A percentile compares a stretch with the other conserved stretches of the same genome.
Evolutionary conservation across 2,797 vertebrate genomes (phyloP).

Genomic region (Geotrypetes seraphini): DNA sequence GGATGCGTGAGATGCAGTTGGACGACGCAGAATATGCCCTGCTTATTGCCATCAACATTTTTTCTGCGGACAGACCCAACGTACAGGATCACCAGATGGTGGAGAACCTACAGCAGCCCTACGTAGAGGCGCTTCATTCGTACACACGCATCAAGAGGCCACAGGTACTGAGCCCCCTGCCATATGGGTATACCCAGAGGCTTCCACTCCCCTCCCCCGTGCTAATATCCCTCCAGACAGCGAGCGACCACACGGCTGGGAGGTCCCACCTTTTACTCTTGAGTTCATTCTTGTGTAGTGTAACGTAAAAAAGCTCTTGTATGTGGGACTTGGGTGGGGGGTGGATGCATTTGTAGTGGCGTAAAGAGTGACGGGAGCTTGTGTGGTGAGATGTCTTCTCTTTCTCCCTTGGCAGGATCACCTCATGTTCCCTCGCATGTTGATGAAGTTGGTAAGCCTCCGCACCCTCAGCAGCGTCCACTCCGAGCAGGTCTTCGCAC

Average conservation of each 20-base stretch:
- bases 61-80: constrained; percentile 43
- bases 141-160: constrained; percentile 47
- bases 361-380: not conserved
- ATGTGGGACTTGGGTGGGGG: not conserved
- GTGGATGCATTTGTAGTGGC: not conserved
- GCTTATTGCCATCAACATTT: constrained; percentile 50
- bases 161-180: constrained; percentile 19
- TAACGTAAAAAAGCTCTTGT: no score
- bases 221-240: not conserved
- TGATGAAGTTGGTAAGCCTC: constrained; percentile 50
- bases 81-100: constrained; percentile 42
- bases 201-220: no score
- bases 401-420: constrained; percentile 23
- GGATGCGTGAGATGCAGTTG: constrained; percentile 42
- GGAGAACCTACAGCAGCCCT: constrained; percentile 44
- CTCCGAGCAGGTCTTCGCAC: constrained; percentile 47
- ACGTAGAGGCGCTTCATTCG: constrained; percentile 41
- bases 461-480: constrained; percentile 46
- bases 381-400: no score
- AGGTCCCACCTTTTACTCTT: not conserved
- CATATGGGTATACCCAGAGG: no score
- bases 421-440: constrained; percentile 48
- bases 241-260: not conserved
- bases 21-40: constrained; percentile 45
- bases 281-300: no score